A percentile compares a stretch with the other conserved stretches of the same genome.
Conservation (phyloP, 1,140 invertebrate species). For the Anoplolepis gracilipes region DNA sequence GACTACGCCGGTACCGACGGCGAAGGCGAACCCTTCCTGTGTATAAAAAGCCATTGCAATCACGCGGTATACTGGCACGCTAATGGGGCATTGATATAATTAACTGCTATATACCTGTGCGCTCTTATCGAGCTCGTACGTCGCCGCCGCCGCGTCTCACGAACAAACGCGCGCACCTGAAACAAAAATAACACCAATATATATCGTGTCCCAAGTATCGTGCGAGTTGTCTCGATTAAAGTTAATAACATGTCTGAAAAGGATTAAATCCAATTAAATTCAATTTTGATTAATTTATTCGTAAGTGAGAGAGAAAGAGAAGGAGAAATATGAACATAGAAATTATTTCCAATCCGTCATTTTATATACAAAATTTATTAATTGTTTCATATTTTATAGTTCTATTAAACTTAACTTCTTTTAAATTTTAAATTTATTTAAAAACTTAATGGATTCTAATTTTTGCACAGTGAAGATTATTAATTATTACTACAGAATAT, state of each 20-base stretch:
- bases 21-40: conserved; percentile 59
- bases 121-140: conserved; percentile 70
- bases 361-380: neutral
- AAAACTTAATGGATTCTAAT: neutral
- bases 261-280: neutral
- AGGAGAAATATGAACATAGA: neutral
- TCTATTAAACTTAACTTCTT: neutral
- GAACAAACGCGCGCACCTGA: conserved; percentile 59
- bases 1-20: conserved; percentile 44
- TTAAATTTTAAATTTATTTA: neutral
- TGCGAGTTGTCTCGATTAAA: conserved; percentile 9
- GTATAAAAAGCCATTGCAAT: conserved; percentile 76
- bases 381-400: neutral
- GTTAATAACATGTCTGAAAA: neutral
- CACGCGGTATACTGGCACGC: conserved; percentile 75
- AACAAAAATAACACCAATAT: conserved; percentile 71
- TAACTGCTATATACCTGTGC: conserved; percentile 73
- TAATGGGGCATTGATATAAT: conserved; percentile 78
- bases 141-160: conserved; percentile 34
- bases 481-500: no score
- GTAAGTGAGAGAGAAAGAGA: no score
- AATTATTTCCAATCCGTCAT: neutral
- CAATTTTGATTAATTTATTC: neutral
- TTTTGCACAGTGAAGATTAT: no score
- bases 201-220: conserved; percentile 40